Conservation (phyloP, 2,888 invertebrate genomes). For the Ephialtes manifestator region DNA sequence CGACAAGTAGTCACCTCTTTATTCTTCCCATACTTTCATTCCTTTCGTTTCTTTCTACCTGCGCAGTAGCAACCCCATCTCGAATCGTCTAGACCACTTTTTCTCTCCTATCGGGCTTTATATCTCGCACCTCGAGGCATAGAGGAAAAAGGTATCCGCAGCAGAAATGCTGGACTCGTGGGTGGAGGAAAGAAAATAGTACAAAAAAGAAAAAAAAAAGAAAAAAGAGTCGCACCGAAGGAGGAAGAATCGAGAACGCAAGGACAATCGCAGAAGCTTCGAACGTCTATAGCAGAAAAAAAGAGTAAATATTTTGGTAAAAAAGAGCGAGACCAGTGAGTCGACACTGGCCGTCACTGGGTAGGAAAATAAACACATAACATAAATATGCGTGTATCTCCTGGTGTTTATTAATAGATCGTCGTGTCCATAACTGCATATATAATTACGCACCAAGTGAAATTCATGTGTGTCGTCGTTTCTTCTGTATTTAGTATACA, state of each 20-base stretch:
- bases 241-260: slow-evolving; percentile 24
- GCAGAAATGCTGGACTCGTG: neutral
- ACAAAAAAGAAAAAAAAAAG: no score
- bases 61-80: slow-evolving; percentile 20
- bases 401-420: slow-evolving; percentile 28
- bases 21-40: slow-evolving; percentile 1
- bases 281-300: neutral
- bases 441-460: slow-evolving; percentile 42
- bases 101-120: slow-evolving; percentile 47
- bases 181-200: neutral
- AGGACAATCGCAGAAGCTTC: slow-evolving; percentile 5
- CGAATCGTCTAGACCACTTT: slow-evolving; percentile 66
- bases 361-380: slow-evolving; percentile 8
- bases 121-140: slow-evolving; percentile 44
- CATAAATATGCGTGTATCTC: neutral
- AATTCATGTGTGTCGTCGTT: slow-evolving; percentile 24
- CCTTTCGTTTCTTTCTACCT: slow-evolving; percentile 12
- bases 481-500: slow-evolving; percentile 8
- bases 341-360: slow-evolving; percentile 26
- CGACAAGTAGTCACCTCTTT: neutral
- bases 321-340: slow-evolving; percentile 5
- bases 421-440: slow-evolving; percentile 19
- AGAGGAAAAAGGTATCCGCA: neutral
- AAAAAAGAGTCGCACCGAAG: no score
- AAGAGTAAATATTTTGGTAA: neutral